These are phyloP conservation scores for Leptinotarsa juncta DNA, from an alignment of 2,888 invertebrate species.

Conservation along the genomic window DNA sequence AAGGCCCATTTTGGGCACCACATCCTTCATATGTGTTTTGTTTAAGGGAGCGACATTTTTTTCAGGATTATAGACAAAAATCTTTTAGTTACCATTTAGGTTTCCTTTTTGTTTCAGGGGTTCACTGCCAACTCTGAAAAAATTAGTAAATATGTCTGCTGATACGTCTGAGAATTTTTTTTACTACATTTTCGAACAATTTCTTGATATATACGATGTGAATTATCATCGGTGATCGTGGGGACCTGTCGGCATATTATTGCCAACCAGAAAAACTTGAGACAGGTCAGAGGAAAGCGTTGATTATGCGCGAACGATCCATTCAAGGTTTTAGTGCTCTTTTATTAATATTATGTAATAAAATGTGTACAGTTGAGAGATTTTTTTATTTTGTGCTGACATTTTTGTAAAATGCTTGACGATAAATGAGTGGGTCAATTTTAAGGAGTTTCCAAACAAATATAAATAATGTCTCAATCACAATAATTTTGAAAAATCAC, in stretches of 20 bases:
- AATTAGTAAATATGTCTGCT: constrained; percentile 5
- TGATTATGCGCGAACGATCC: neutral
- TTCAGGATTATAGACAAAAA: too few relatives aligned
- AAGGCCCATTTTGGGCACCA: too few relatives aligned
- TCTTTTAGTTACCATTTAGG: neutral
- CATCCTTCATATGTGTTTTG: too few relatives aligned
- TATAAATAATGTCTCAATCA: too few relatives aligned
- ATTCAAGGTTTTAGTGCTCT: constrained; percentile 4
- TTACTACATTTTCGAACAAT: constrained; percentile 23
- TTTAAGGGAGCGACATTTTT: too few relatives aligned
- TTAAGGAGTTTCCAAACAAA: too few relatives aligned
- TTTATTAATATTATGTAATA: constrained; percentile 15
- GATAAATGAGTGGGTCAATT: too few relatives aligned
- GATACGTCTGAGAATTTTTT: constrained; percentile 12
- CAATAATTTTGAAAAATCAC: too few relatives aligned
- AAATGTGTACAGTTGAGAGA: constrained; percentile 10
- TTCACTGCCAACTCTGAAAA: constrained; percentile 15
- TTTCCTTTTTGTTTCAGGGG: constrained; percentile 11
- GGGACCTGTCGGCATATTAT: constrained; percentile 21
- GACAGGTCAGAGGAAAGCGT: neutral
- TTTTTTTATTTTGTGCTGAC: constrained; percentile 12
- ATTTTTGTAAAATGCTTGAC: neutral
- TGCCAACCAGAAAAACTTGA: constrained; percentile 33
- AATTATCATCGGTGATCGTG: constrained; percentile 35
- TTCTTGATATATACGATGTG: constrained; percentile 27